Evolutionary conservation across 2,797 vertebrate species (phyloP).

Genomic region (Malurus leucopterus): DNA sequence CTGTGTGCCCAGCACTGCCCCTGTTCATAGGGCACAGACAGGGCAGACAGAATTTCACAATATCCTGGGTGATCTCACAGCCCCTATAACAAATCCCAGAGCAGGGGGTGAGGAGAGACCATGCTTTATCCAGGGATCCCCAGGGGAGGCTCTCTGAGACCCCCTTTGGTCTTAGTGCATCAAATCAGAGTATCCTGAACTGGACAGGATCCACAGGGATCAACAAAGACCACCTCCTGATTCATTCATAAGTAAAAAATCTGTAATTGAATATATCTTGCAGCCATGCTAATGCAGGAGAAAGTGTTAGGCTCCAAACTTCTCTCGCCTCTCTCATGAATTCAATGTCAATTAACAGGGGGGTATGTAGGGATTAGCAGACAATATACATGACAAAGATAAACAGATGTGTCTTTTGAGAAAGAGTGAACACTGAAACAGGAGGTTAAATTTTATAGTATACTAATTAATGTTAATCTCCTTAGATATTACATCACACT

Average conservation of each 20-base stretch:
- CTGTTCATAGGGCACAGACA: fast-evolving
- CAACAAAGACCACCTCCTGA: neutral
- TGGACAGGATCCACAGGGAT: neutral
- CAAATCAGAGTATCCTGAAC: neutral
- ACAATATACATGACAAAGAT: neutral
- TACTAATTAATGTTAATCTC: neutral
- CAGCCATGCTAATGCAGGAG: neutral
- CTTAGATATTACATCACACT: neutral
- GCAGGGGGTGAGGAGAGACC: neutral
- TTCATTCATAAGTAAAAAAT: neutral
- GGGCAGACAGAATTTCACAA: neutral
- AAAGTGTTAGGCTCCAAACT: neutral
- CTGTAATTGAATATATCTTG: neutral
- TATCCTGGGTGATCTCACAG: fast-evolving
- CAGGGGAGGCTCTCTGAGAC: neutral
- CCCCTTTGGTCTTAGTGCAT: neutral
- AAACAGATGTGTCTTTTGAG: neutral
- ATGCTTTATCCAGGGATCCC: neutral
- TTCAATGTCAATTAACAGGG: neutral
- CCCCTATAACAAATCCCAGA: fast-evolving
- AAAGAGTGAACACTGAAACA: neutral
- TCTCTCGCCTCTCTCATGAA: neutral
- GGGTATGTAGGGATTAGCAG: neutral
- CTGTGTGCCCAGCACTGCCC: fast-evolving
- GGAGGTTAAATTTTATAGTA: neutral